Base-by-base conservation (phyloP, 2,113 vertebrate genomes). In the Pleuronectes platessa region DNA sequence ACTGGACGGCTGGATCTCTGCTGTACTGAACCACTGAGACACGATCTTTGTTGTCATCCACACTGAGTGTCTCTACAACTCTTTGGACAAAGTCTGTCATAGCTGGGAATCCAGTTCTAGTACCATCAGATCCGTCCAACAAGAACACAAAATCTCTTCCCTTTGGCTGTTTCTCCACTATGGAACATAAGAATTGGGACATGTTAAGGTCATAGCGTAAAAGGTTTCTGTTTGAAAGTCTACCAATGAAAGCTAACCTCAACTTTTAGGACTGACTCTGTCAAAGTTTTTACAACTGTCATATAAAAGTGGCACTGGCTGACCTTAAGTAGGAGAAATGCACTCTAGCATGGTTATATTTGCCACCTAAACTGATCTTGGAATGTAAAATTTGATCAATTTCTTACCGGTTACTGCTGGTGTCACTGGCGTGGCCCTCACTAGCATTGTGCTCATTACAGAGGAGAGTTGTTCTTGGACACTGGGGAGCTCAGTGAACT, bases 61-160 rank as follows among this genome's bases (percentile, higher is more conserved):
- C 76, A 74, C 79, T 76, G 42, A 91, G 81, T 63, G 56, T 84
- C 68, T 89, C 79, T 20, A 90, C 83, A 23, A 82, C 31, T 65
- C 61, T 84, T 62, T 87, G 76, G 26, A 88, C 83, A 88, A 88
- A 85, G 62, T 85, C 79, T 60, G 18, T 27, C 79, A 88, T 85
- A 18, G 68, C 76, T 15, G 73, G 24, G 49, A 85, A 88, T 75
- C 67, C 70, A 53, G 2, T 72, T 59, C 42, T 64, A 9, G 71
- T 83, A 21, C 21, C 35, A 55, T 88, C 64, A 51, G 83, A 88
- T 27, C 81, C 80, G 75, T 86, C 79, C 76, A 96, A 89, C 85
- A 97, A 76, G 61, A 88, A 82, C 23, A 85, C 79, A 27, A 84
- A 27, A 76, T 84, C 85, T 24, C 51, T 79, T 82, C 68, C 31